Conservation (phyloP, 2,113 vertebrate species). For the Callipepla squamata region DNA sequence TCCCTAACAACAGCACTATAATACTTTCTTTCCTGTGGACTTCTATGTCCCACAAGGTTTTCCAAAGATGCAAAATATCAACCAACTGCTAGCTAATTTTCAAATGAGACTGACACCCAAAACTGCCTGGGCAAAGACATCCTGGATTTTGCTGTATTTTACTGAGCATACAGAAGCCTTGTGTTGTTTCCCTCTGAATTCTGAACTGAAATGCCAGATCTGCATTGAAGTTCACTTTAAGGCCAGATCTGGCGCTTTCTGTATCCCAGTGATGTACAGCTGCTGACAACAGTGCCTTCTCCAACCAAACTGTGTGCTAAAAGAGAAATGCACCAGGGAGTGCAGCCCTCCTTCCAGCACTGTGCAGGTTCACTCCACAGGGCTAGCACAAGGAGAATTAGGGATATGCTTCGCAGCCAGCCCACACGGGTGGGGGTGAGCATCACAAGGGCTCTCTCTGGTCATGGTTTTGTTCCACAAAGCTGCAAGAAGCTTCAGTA, state of each 20-base stretch:
- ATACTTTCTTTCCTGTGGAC: neutral
- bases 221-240: neutral
- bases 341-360: neutral
- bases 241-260: neutral
- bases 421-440: fast-evolving
- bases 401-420: neutral
- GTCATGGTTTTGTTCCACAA: neutral
- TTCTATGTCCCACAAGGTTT: neutral
- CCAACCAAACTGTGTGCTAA: neutral
- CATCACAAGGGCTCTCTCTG: neutral
- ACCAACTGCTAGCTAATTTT: neutral
- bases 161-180: neutral
- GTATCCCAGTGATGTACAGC: neutral
- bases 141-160: neutral
- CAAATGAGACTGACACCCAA: fast-evolving
- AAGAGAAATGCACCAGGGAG: neutral
- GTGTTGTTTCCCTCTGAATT: neutral
- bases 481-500: neutral
- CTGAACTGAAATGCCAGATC: neutral
- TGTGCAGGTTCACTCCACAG: neutral
- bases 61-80: neutral
- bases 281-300: neutral
- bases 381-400: neutral
- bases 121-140: neutral
- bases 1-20: neutral